Conservation (phyloP, 2,113 vertebrate genomes). For the Psophia crepitans region DNA sequence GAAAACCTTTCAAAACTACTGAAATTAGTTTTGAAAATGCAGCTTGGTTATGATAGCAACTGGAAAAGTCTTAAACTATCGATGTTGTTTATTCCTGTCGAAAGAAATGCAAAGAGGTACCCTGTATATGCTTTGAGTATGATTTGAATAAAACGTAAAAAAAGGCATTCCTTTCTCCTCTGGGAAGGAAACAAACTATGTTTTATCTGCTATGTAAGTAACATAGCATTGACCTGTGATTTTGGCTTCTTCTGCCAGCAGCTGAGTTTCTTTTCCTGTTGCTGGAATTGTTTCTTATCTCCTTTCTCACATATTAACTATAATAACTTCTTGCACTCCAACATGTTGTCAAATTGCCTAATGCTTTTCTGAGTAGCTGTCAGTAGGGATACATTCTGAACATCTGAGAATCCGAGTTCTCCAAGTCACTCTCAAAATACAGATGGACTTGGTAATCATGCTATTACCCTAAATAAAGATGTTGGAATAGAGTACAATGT, state of each 20-base stretch:
- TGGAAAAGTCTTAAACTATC: too few relatives aligned
- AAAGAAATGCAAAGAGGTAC: too few relatives aligned
- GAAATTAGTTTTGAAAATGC: too few relatives aligned
- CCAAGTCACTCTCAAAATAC: background rate
- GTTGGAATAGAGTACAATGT: background rate
- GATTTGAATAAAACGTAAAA: too few relatives aligned
- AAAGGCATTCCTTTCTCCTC: too few relatives aligned
- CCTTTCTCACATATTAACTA: background rate
- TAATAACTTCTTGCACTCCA: background rate
- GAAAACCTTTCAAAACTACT: too few relatives aligned
- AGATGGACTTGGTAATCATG: background rate
- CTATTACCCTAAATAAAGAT: background rate
- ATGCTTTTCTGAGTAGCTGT: background rate
- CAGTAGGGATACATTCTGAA: background rate
- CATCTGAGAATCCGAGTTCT: background rate
- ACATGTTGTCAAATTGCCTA: background rate
- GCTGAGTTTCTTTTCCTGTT: background rate
- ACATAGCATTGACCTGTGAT: background rate
- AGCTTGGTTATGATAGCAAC: too few relatives aligned
- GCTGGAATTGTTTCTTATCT: background rate
- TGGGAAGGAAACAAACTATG: too few relatives aligned
- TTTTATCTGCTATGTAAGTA: background rate
- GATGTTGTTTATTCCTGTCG: too few relatives aligned
- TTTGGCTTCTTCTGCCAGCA: background rate
- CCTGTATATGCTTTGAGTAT: too few relatives aligned